Conservation (phyloP, 2,888 invertebrate species). For the Calliopum simillimum region DNA sequence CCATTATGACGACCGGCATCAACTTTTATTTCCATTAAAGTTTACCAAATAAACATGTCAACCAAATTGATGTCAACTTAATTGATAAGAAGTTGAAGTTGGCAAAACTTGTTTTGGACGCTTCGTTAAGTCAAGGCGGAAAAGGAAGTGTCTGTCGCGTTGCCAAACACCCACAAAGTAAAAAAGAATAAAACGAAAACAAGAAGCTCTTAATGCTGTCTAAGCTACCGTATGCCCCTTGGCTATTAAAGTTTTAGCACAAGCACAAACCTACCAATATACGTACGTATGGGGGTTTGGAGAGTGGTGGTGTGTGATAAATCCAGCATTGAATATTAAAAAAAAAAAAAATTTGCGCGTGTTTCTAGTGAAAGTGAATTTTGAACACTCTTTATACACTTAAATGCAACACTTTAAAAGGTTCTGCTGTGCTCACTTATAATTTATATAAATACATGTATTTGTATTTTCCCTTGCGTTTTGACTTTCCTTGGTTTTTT, state of each 20-base stretch:
- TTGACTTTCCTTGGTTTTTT: too few species aligned
- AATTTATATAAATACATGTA: too few species aligned
- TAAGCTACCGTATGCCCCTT: not conserved
- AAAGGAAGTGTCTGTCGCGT: not conserved
- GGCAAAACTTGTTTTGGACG: not conserved
- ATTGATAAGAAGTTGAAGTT: slow-evolving; percentile 12
- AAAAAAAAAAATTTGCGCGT: too few species aligned
- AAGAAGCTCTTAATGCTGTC: slow-evolving; percentile 10
- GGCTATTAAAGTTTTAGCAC: slow-evolving; percentile 6
- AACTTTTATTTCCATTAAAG: not conserved
- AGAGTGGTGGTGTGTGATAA: too few species aligned
- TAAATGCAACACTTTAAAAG: too few species aligned
- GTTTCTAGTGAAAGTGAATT: too few species aligned
- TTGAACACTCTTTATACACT: too few species aligned
- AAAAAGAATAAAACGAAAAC: too few species aligned
- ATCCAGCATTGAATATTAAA: too few species aligned
- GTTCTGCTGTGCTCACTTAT: too few species aligned
- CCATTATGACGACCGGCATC: not conserved
- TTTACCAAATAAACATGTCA: slow-evolving; percentile 9
- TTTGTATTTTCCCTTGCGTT: too few species aligned
- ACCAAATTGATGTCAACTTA: slow-evolving; percentile 5
- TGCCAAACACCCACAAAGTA: not conserved
- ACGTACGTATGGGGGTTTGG: too few species aligned
- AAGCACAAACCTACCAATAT: not conserved
- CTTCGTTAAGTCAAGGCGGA: not conserved